Percentiles rank a stretch among this genome's conserved stretches.
These are phyloP conservation scores for Xiphophorus birchmanni DNA, from an alignment of 2,797 vertebrate species.

Conservation along the genomic window DNA sequence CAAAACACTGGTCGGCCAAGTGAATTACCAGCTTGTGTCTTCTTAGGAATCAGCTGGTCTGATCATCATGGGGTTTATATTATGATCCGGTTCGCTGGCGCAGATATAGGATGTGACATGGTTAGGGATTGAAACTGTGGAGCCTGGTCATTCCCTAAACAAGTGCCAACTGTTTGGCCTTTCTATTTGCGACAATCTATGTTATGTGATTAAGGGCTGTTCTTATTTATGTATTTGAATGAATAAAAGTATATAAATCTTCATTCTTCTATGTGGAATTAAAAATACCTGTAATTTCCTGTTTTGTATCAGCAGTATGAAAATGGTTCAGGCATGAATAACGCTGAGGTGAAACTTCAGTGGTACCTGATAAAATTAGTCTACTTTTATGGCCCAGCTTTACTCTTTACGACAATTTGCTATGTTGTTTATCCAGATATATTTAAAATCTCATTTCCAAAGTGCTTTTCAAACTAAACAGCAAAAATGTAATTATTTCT, in stretches of 20 bases:
- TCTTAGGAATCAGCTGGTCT: slow-evolving; percentile 58
- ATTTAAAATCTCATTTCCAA: not conserved
- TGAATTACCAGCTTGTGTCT: slow-evolving; percentile 47
- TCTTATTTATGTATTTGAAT: not conserved
- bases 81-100: slow-evolving; percentile 51
- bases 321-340: not conserved
- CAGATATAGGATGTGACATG: slow-evolving; percentile 24
- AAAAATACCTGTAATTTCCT: not conserved
- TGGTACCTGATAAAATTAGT: not conserved
- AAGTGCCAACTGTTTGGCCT: no score
- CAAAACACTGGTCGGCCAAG: slow-evolving; percentile 29
- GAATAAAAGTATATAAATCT: not conserved
- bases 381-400: not conserved
- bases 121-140: slow-evolving; percentile 49
- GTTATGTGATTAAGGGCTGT: no score
- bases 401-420: not conserved
- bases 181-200: not conserved
- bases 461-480: not conserved
- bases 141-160: slow-evolving; percentile 35
- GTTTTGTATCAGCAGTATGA: not conserved
- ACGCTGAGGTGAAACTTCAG: not conserved
- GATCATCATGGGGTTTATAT: slow-evolving; percentile 46
- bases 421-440: not conserved
- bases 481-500: not conserved
- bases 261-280: not conserved